A percentile compares a stretch with the other conserved stretches of the same genome.
Evolutionary conservation across 2,797 vertebrate species (phyloP).

Genomic region (Monodelphis domestica): DNA sequence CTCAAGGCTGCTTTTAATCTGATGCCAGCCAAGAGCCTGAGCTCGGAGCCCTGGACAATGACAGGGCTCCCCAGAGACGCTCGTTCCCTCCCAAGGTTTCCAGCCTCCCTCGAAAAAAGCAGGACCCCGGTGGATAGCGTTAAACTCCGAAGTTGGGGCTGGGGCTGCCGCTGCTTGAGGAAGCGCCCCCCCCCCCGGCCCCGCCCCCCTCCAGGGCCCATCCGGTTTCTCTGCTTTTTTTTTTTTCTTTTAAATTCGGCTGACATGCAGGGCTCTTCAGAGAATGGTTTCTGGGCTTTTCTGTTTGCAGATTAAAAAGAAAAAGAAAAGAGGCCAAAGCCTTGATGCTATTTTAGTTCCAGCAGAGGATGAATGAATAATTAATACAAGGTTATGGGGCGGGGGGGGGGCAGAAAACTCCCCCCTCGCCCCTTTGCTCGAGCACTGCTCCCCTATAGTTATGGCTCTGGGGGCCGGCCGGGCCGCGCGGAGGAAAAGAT

Average conservation of each 20-base stretch:
- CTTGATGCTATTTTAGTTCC: slow-evolving; percentile 73
- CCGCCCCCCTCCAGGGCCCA: neutral
- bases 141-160: slow-evolving; percentile 61
- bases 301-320: slow-evolving; percentile 56
- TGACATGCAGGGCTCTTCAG: slow-evolving; percentile 57
- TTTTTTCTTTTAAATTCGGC: slow-evolving; percentile 63
- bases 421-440: slow-evolving; percentile 36
- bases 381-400: slow-evolving; percentile 69
- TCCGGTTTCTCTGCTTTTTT: slow-evolving; percentile 72
- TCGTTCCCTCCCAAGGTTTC: slow-evolving; percentile 83
- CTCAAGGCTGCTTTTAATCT: slow-evolving; percentile 86
- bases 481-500: slow-evolving; percentile 64
- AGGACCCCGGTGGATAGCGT: slow-evolving; percentile 82
- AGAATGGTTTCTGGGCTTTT: slow-evolving; percentile 67
- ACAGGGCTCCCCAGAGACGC: slow-evolving; percentile 84
- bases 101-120: slow-evolving; percentile 79
- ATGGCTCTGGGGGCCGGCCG: slow-evolving; percentile 45
- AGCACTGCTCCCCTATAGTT: slow-evolving; percentile 43
- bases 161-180: slow-evolving; percentile 59
- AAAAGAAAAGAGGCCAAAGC: slow-evolving; percentile 44
- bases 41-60: slow-evolving; percentile 83
- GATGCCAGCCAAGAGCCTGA: slow-evolving; percentile 84
- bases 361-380: slow-evolving; percentile 71
- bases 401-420: slow-evolving; percentile 8
- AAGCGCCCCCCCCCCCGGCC: too few species aligned